These are phyloP conservation scores for Diploscapter pachys DNA, from an alignment of 1,140 invertebrate genomes.

Conservation along the genomic window DNA sequence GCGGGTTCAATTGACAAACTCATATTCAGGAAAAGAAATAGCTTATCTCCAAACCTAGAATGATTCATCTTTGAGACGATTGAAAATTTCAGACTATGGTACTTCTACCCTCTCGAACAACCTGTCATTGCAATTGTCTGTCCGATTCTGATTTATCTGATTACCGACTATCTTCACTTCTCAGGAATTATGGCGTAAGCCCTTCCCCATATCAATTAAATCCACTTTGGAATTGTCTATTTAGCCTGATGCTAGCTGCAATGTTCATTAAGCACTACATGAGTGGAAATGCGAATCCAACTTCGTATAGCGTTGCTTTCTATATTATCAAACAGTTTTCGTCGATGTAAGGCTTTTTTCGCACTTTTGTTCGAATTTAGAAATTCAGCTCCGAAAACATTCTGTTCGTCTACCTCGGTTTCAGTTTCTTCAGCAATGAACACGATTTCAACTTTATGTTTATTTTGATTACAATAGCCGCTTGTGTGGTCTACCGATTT, in stretches of 20 bases:
- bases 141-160: constrained; percentile 18
- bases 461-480: constrained; percentile 30
- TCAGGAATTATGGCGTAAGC: constrained; percentile 37
- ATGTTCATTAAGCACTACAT: constrained; percentile 98
- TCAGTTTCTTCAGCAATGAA: constrained; percentile 64
- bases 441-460: constrained; percentile 25
- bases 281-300: constrained; percentile 90
- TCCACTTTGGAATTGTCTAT: constrained; percentile 62
- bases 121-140: constrained; percentile 14
- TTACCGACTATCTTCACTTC: constrained; percentile 29
- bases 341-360: constrained; percentile 19
- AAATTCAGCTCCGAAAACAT: constrained; percentile 87
- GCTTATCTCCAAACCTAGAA: too few relatives aligned
- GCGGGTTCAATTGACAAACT: too few relatives aligned
- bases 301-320: constrained; percentile 93
- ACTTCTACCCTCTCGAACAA: too few relatives aligned
- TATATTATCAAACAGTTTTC: constrained; percentile 78
- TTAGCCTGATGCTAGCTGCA: constrained; percentile 77
- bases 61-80: too few relatives aligned
- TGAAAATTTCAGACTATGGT: too few relatives aligned
- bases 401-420: constrained; percentile 96
- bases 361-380: constrained; percentile 14
- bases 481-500: constrained; percentile 30
- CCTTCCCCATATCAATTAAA: background rate
- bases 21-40: too few relatives aligned